Evolutionary conservation across 1,140 invertebrate species (phyloP), one percentile per base, ranked within the genome.

Genomic region (Ips nitidus): DNA sequence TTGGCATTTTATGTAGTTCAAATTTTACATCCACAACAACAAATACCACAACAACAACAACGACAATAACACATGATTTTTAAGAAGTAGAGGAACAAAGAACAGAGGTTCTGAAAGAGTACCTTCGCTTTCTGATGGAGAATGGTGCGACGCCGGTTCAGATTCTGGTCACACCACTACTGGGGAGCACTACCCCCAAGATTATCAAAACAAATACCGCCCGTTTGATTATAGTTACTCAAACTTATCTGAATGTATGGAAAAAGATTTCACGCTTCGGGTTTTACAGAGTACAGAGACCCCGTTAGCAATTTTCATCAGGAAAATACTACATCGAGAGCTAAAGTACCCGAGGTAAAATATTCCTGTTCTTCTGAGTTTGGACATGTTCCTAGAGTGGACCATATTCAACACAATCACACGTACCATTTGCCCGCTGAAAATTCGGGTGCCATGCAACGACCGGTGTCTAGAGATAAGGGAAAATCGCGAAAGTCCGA

Each of bases 51-150:
- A 22, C 22, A 22, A 22, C 22, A 22, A 22, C 22, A 22, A 22
- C 22, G 22, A 22, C 22, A 22, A 22, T 22, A 22, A 22, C 22
- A 22, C 22, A 22, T 22, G 22, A 22, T 22, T 22, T 22, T 22
- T 22, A 22, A 22, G 22, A 22, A 22, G 22, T 22, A 22, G 22
- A 22, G 22, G 22, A 22, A 22, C 22, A 22, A 22, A 22, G 22
- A 22, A 22, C 22, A 94, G 94, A 92, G 93, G 93, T 4, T 94
- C 92, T 3, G 93, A 94, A 76, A 83, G 92, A n/a, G 92, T 94
- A 22, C 91, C 92, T 1, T 94, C 92, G 0, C 82, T 94, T 1
- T 93, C 91, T 5, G 93, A 94, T 77, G 91, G 90, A 22, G 93
- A 94, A 75, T 94, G 92, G 93, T 92, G 92, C 80, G 93, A 94